phyloP scores from a whole-genome alignment of 1,140 invertebrate species.

The Drosophila micromelanica region DNA sequence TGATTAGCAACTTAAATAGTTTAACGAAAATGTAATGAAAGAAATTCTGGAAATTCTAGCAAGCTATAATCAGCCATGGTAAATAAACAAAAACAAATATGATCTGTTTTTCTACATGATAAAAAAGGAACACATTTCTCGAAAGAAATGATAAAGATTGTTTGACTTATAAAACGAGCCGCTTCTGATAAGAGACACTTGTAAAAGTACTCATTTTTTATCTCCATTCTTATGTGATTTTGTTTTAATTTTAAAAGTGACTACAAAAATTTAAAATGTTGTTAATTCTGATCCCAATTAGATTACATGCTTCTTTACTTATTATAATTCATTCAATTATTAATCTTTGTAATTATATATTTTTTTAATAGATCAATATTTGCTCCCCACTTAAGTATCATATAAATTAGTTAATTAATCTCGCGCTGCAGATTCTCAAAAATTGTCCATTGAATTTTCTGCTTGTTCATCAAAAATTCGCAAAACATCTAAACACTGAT shows the following conservation, averaged over 20 bases:
- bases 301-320: no score
- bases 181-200: not conserved
- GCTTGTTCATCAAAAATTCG: constrained; percentile 48
- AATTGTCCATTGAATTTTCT: not conserved
- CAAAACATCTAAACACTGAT: constrained; percentile 61
- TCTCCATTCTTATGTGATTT: no score
- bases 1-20: not conserved
- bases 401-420: no score
- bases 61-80: constrained; percentile 3
- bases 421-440: no score
- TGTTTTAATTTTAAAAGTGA: no score
- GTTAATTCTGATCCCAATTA: no score
- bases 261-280: no score
- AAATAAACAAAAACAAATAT: constrained; percentile 6
- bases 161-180: not conserved
- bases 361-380: no score
- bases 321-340: no score
- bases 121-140: constrained; percentile 2
- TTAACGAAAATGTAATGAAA: not conserved
- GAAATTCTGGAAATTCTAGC: constrained; percentile 1
- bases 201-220: no score
- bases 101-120: constrained; percentile 10
- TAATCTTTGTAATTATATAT: no score
- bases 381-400: no score
- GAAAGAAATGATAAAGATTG: constrained; percentile 13